Evolutionary conservation across 2,888 invertebrate species (phyloP), one percentile per base, ranked within the genome.

Genomic region (Platerodrilus igneus): DNA sequence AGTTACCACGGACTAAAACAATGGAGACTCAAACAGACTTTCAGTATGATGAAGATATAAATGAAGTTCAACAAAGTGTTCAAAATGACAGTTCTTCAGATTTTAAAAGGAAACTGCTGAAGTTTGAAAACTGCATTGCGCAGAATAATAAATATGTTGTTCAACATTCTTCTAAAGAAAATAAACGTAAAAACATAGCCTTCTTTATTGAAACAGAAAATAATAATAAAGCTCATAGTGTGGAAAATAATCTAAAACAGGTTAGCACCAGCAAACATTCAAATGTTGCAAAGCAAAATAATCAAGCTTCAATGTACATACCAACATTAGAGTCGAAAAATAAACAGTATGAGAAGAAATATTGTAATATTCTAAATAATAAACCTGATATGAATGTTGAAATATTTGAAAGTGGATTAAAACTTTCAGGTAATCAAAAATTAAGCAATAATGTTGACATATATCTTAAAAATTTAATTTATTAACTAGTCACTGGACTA

Each of bases 241-340:
- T 17, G 11, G 9, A 13, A 14, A 36, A 36, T n/a, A 35, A 13
- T 18, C 9, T n/a, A 2, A 38, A 30, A 14, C 25, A 9, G 8
- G 11, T 13, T 1, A n/a, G n/a, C n/a, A n/a, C n/a, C n/a, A n/a
- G n/a, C n/a, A 40, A 42, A 17, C 32, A 38, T 13, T 11, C 17
- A 7, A 42, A 19, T 21, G 18, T 21, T 3, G 46, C 28, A 7
- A 19, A 43, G 35, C 22, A 69, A 70, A 52, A 67, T 65, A 51
- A 66, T 42, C 71, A 68, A 52, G 50, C 59, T 26, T 62, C 64
- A 8, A 78, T 78, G 68, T 76, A 77, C 57, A 79, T 79, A 53
- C 79, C 79, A 0, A 63, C 60, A 18, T 55, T 70, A 43, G 73
- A 77, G 45, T 63, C 72, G 17, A 75, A 72, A 50, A 75, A 72